A percentile compares a stretch with the other conserved stretches of the same genome.
These are phyloP conservation scores for Pseudopleuronectes americanus DNA, from an alignment of 2,797 vertebrate genomes.

Conservation along the genomic window DNA sequence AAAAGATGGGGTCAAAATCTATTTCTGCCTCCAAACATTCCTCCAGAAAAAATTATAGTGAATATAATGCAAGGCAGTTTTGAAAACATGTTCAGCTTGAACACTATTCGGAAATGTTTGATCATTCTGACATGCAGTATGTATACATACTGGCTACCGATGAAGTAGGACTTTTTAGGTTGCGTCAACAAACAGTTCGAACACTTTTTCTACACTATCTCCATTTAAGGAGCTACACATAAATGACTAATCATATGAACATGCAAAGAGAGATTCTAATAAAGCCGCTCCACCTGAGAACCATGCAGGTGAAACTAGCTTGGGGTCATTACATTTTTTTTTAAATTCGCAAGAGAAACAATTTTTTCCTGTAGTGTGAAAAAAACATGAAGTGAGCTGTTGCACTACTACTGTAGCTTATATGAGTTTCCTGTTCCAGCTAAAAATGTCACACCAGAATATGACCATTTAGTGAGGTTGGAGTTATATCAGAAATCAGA, in stretches of 20 bases:
- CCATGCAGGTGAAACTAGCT: too few relatives aligned
- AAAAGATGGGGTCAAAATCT: too few relatives aligned
- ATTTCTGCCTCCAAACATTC: neutral
- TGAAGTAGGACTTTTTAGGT: neutral
- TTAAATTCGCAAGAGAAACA: too few relatives aligned
- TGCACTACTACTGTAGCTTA: neutral
- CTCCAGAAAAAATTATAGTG: neutral
- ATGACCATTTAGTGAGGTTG: neutral
- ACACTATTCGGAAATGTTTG: neutral
- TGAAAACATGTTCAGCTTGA: neutral
- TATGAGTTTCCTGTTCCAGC: neutral
- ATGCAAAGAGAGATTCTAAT: neutral
- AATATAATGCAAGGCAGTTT: neutral
- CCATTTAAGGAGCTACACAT: neutral
- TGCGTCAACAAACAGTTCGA: neutral
- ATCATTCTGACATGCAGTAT: neutral
- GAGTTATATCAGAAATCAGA: slow-evolving; percentile 14
- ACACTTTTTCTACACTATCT: neutral
- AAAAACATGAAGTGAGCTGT: slow-evolving; percentile 6
- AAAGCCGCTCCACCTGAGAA: slow-evolving; percentile 25
- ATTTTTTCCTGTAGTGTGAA: neutral
- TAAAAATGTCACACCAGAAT: neutral
- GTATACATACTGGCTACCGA: neutral
- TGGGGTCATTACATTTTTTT: too few relatives aligned
- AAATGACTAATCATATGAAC: neutral